A percentile compares a stretch with the other conserved stretches of the same genome.
Conservation (phyloP, 2,888 invertebrate genomes). For the Smittia sp. region DNA sequence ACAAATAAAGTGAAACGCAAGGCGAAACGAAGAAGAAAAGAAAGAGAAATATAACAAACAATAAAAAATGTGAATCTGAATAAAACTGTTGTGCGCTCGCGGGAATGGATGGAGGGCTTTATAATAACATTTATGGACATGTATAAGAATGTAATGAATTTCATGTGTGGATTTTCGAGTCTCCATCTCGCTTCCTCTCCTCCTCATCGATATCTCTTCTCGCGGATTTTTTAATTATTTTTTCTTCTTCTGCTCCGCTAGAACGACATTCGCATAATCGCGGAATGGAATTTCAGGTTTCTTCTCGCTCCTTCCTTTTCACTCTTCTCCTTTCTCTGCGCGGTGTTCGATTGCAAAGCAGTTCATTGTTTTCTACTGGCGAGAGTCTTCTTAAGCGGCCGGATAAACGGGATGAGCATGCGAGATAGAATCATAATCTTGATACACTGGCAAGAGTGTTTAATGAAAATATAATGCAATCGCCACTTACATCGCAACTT, state of each 20-base stretch:
- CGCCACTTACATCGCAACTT: not conserved
- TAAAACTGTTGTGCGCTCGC: slow-evolving; percentile 15
- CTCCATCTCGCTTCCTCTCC: not conserved
- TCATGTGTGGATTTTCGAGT: slow-evolving; percentile 29
- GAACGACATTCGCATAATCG: slow-evolving; percentile 37
- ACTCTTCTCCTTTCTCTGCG: not conserved
- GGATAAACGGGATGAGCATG: slow-evolving; percentile 19
- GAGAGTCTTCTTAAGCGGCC: not conserved
- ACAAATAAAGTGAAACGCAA: slow-evolving; percentile 14
- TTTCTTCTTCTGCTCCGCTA: slow-evolving; percentile 26
- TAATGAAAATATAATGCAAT: not conserved
- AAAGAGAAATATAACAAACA: slow-evolving; percentile 25
- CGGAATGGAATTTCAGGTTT: slow-evolving; percentile 34
- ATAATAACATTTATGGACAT: slow-evolving; percentile 30
- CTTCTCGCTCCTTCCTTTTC: not conserved
- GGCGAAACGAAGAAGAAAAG: slow-evolving; percentile 17
- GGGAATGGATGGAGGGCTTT: not conserved
- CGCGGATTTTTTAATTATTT: slow-evolving; percentile 24
- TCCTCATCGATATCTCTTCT: slow-evolving; percentile 15
- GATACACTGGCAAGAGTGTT: not conserved
- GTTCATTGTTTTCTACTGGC: slow-evolving; percentile 11
- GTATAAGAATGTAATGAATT: slow-evolving; percentile 39
- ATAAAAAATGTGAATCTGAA: slow-evolving; percentile 27
- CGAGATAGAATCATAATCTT: not conserved
- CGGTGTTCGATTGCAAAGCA: not conserved